Base-by-base conservation (phyloP, 1,140 invertebrate species). In the Trichogramma pretiosum region DNA sequence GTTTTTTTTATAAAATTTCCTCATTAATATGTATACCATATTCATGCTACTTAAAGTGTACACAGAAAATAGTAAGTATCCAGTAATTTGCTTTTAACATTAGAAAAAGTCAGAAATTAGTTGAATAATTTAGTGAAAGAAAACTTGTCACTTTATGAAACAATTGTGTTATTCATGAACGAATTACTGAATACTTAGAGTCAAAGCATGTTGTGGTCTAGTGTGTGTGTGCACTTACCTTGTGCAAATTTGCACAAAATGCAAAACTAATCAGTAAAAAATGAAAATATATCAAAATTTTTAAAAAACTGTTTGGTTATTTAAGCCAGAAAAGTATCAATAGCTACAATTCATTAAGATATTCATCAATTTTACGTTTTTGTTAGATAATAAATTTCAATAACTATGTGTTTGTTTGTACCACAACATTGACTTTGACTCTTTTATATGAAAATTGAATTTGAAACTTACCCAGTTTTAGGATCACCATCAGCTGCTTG, bases 391-490 rank as follows among this genome's bases (percentile, higher is more conserved):
- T n/a, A n/a, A n/a, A n/a, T 47, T 50, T 30, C 1, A 5, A n/a
- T n/a, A n/a, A n/a, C 24, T 18, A 26, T 51, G 24, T 66, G 63
- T 67, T 52, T 57, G 59, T 62, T 57, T 50, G 59, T 43, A 35
- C 67, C 67, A 70, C 68, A 70, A 70, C 69, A 48, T 37, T 3
- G 22, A 56, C 63, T 67, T 73, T 68, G 65, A 59, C 64, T 56
- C 61, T 61, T 26, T 41, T 43, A 36, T 36, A 38, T 23, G 26
- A 41, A 48, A 47, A 48, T 54, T 18, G 55, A 52, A 37, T 48
- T 56, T 57, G 60, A 66, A 74, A 77, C 76, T 77, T 71, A 77
- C 76, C 74, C 74, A 73, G 73, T 66, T 63, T 75, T 74, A 42
- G 69, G 58, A 59, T 74, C 65, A 36, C 56, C 64, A 34, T 68